phyloP scores from a whole-genome alignment of 2,797 vertebrate species.

The Balearica regulorum region DNA sequence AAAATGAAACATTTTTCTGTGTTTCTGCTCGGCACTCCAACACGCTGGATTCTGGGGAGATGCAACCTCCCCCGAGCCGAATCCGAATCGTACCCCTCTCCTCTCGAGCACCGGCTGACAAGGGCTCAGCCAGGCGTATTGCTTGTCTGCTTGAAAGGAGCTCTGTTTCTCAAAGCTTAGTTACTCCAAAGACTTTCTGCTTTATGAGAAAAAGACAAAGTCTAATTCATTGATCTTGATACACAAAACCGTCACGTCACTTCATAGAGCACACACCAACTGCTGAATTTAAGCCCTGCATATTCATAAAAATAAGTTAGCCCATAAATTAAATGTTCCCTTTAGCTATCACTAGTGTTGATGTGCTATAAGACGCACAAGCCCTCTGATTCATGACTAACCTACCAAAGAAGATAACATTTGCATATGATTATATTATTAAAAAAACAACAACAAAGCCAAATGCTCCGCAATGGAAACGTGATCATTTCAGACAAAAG shows the following conservation, averaged over 20 bases:
- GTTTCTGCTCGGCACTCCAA: not conserved
- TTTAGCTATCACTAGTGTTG: slow-evolving; percentile 61
- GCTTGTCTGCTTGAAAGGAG: slow-evolving; percentile 59
- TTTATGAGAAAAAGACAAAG: slow-evolving; percentile 47
- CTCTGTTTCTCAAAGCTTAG: slow-evolving; percentile 56
- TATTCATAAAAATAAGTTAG: slow-evolving; percentile 68
- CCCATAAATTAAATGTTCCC: slow-evolving; percentile 67
- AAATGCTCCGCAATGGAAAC: slow-evolving; percentile 39
- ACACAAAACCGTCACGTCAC: slow-evolving; percentile 59
- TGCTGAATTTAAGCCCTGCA: slow-evolving; percentile 66
- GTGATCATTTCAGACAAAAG: slow-evolving; percentile 34
- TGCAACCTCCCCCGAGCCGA: not conserved
- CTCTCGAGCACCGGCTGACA: not conserved
- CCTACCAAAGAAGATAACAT: slow-evolving; percentile 66
- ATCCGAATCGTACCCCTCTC: not conserved
- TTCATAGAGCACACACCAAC: slow-evolving; percentile 66
- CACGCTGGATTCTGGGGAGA: not conserved
- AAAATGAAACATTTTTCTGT: not conserved
- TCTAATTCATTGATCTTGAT: slow-evolving; percentile 69
- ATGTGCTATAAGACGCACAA: slow-evolving; percentile 64
- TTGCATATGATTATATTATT: slow-evolving; percentile 66
- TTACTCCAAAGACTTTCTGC: slow-evolving; percentile 55
- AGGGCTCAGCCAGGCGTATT: slow-evolving; percentile 26
- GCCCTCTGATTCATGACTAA: slow-evolving; percentile 70
- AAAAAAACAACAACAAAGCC: slow-evolving; percentile 67